A percentile compares a stretch with the other conserved stretches of the same genome.
Evolutionary conservation across 2,113 vertebrate genomes (phyloP).

Genomic region (Amazona vittata): DNA sequence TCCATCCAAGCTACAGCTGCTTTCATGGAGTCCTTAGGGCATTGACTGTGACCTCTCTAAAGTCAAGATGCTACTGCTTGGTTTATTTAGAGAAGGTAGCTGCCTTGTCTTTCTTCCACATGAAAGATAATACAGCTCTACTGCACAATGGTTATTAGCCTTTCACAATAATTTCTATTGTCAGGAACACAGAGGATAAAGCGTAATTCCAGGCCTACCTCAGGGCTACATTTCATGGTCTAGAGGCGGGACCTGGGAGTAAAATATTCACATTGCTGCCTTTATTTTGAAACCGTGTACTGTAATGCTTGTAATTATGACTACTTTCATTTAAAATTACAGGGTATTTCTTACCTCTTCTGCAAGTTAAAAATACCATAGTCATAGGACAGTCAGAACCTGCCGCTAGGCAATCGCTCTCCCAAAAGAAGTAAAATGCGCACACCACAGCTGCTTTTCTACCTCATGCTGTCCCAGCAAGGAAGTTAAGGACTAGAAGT

Average conservation of each 20-base stretch:
- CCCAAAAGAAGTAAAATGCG: background rate
- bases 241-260: background rate
- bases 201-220: background rate
- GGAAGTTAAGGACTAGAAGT: background rate
- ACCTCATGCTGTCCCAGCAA: background rate
- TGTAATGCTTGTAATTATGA: background rate
- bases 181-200: background rate
- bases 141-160: background rate
- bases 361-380: background rate
- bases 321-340: background rate
- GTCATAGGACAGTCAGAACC: background rate
- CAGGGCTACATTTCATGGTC: background rate
- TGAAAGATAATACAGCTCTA: background rate
- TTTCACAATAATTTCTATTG: slow-evolving; percentile 22
- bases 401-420: background rate
- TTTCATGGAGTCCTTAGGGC: background rate
- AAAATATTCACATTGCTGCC: background rate
- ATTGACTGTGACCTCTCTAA: background rate
- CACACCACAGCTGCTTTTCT: background rate
- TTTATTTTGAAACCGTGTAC: slow-evolving; percentile 12
- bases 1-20: background rate
- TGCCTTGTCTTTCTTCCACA: background rate
- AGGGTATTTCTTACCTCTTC: background rate
- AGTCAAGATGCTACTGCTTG: background rate
- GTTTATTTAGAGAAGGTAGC: background rate